A percentile compares a stretch with the other conserved stretches of the same genome.
Conservation (phyloP, 2,113 vertebrate genomes). For the Ibidorhyncha struthersii region DNA sequence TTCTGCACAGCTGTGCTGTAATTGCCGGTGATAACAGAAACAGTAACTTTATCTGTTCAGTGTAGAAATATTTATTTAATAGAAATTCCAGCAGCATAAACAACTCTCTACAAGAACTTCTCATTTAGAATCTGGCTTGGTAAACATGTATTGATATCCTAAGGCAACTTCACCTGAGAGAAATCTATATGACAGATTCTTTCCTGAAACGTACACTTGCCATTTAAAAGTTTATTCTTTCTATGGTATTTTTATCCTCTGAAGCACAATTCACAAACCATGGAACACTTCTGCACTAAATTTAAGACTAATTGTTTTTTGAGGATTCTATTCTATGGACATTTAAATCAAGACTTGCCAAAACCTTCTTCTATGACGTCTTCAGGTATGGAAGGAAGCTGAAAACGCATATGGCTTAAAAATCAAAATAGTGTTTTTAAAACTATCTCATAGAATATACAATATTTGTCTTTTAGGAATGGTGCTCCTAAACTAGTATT, state of each 20-base stretch:
- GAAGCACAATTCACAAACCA: neutral
- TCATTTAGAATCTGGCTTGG: neutral
- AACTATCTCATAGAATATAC: neutral
- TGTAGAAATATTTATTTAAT: neutral
- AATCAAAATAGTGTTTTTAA: neutral
- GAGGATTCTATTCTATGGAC: neutral
- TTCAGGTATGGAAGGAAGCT: neutral
- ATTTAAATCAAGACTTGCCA: neutral
- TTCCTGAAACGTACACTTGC: neutral
- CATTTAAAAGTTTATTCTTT: neutral
- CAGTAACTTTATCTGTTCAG: neutral
- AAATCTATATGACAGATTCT: neutral
- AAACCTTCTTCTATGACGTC: neutral
- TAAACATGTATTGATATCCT: neutral
- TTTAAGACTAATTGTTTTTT: neutral
- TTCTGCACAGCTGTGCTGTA: neutral
- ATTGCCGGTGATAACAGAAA: neutral
- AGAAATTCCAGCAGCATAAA: neutral
- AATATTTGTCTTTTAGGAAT: neutral
- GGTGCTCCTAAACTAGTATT: neutral
- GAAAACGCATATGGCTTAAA: neutral
- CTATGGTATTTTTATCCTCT: neutral
- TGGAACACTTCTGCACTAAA: neutral
- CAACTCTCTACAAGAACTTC: neutral
- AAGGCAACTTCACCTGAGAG: neutral